Conservation (phyloP, 2,888 invertebrate genomes). For the Ctena decussata region DNA sequence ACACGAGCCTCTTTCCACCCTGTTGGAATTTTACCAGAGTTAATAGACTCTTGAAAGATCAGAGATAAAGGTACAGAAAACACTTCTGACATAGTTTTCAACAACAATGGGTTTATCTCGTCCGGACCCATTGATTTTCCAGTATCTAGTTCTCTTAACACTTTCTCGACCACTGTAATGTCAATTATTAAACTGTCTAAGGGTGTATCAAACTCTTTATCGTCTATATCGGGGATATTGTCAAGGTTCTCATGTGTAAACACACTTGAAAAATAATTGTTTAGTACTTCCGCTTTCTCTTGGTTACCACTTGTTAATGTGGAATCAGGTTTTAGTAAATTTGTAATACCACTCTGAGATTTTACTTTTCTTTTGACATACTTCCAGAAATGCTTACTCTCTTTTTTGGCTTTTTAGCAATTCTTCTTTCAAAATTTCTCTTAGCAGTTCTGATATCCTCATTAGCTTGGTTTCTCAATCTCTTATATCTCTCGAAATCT, state of each 20-base stretch:
- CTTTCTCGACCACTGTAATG: background rate
- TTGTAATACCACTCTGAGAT: background rate
- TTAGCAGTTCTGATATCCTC: constrained; percentile 4
- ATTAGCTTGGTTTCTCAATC: background rate
- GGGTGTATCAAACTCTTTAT: constrained; percentile 4
- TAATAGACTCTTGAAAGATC: background rate
- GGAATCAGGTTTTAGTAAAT: background rate
- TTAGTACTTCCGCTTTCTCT: constrained; percentile 25
- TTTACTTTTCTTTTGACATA: constrained; percentile 21
- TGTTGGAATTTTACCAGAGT: constrained; percentile 1
- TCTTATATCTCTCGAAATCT: constrained; percentile 19
- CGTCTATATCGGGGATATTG: constrained; percentile 8
- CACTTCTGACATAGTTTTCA: constrained; percentile 2
- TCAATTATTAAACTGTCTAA: background rate
- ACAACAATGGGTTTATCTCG: too few species aligned
- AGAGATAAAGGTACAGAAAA: background rate
- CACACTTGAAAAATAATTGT: constrained; percentile 19
- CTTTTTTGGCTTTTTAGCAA: constrained; percentile 11
- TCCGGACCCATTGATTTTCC: constrained; percentile 16
- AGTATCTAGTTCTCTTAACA: background rate
- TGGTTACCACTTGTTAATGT: background rate
- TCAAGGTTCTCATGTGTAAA: constrained; percentile 18
- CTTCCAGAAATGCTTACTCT: constrained; percentile 27
- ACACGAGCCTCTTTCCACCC: background rate
- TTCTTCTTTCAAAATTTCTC: background rate